Base-by-base conservation (phyloP, 1,140 invertebrate species). In the Neodiprion lecontei region DNA sequence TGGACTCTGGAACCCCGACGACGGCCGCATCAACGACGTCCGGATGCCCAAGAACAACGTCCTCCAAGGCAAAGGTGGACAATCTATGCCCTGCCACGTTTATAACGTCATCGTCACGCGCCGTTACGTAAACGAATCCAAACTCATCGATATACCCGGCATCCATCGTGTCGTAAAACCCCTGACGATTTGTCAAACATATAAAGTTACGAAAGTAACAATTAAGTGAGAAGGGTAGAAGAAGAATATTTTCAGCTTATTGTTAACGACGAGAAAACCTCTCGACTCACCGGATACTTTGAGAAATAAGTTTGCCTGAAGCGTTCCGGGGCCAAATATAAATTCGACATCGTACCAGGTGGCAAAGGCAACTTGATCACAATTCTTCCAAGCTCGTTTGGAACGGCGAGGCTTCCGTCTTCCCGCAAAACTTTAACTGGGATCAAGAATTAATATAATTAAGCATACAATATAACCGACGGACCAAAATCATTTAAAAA, bases 151-250 rank as follows among this genome's bases (percentile, higher is more conserved):
- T 90, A 81, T 94, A 96, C 0, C 97, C 97, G 0, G 96, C 95
- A 83, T 99, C 97, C 94, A 97, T 97, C 7, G 97, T 98, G 80
- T 98, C 96, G 80, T 98, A 98, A 84, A 94, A 98, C n/a, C 96
- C 96, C 96, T 97, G 74, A 67, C 76, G 70, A 74, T 40, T 40
- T 40, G 28, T 2, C 28, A 40, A 40, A 40, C 5, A 40, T 14
- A 65, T 50, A 75, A 69, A 74, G 40, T 72, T 77, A 49, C 11
- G 7, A 75, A 50, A 67, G n/a, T 73, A 48, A 66, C 66, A 40
- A 61, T 48, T 12, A 7, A 28, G 28, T 40, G n/a, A 9, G 17
- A 48, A 48, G 17, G 17, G 17, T 47, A 48, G 50, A 67, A 28
- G 23, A 61, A 69, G 53, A 28, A 28, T 67, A 70, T 72, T 67